Evolutionary conservation across 2,113 vertebrate species (phyloP).

Genomic region (Neogale vison): DNA sequence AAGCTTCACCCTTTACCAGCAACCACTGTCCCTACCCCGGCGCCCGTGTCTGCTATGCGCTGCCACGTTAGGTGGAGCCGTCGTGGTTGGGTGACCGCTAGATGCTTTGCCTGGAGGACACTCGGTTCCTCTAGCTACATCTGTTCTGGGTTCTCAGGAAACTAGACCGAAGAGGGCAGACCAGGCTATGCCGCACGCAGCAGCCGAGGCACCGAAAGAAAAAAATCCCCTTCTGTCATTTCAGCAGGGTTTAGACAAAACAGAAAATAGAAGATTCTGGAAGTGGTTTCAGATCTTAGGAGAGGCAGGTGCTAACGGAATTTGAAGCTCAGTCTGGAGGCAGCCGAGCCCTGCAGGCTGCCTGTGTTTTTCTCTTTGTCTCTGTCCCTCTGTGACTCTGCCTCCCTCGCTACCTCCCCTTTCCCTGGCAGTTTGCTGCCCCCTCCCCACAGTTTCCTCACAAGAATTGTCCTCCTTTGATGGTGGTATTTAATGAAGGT

Average conservation of each 20-base stretch:
- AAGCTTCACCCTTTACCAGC: not conserved
- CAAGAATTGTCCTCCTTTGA: not conserved
- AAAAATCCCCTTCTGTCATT: not conserved
- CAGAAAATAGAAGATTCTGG: not conserved
- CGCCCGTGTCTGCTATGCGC: not conserved
- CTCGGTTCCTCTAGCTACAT: not conserved
- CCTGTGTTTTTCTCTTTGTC: too few relatives aligned
- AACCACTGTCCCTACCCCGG: not conserved
- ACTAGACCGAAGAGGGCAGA: not conserved
- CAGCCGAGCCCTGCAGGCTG: not conserved
- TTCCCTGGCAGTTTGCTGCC: not conserved
- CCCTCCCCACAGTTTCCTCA: not conserved
- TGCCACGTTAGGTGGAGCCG: fast-evolving
- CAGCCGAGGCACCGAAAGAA: not conserved
- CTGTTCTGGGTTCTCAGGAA: not conserved
- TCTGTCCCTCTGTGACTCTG: not conserved
- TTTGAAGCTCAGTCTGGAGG: not conserved
- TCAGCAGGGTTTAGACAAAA: not conserved
- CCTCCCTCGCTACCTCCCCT: fast-evolving
- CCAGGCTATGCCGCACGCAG: not conserved
- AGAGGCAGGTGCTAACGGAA: not conserved
- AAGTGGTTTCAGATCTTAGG: not conserved
- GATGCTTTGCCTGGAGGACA: not conserved
- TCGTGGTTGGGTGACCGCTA: fast-evolving
- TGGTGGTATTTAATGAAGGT: not conserved